Base-by-base conservation (phyloP, 2,113 vertebrate species). In the Hippocampus mohnikei region DNA sequence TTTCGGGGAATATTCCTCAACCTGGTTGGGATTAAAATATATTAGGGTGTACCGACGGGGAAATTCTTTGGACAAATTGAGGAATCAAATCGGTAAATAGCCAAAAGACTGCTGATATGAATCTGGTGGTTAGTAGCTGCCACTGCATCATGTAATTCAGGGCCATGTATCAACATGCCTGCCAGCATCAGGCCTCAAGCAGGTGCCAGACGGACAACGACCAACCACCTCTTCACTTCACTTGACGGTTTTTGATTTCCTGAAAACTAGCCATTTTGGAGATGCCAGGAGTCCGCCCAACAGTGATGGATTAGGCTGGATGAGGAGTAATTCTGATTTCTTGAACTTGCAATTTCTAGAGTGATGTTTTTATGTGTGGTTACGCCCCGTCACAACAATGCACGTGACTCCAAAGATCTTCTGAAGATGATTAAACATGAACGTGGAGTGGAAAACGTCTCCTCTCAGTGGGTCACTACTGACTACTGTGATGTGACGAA, bases 111-210 rank as follows among this genome's bases (percentile, higher is more conserved):
- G 87, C 86, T 88, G 88, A 92, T 88, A 94, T 90, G 90, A 92
- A 92, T 89, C 89, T 89, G 76, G 83, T 85, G 87, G 90, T 84
- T 87, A 92, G 85, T 88, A 88, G 88, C 88, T 89, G 91, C 91
- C 90, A 92, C 82, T 82, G 81, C 75, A 70, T 91, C 91, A 93
- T 91, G 91, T 89, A 91, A 92, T 93, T 93, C 91, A 91, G 74
- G 82, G 90, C 87, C 87, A 92, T 91, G 93, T 91, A 92, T 93
- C 93, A 93, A 85, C 77, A 87, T 90, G 90, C 88, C 87, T 80
- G 79, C 87, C 82, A 83, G 85, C 87, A 86, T 80, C 89, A 80
- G 84, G 85, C 86, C 89, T 91, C 87, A 83, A 87, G 88, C 81
- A 86, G 84, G 87, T 91, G 90, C 90, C 91, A 92, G 78, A 87